Evolutionary conservation across 2,113 vertebrate species (phyloP).

Genomic region (Poicephalus meyeri): DNA sequence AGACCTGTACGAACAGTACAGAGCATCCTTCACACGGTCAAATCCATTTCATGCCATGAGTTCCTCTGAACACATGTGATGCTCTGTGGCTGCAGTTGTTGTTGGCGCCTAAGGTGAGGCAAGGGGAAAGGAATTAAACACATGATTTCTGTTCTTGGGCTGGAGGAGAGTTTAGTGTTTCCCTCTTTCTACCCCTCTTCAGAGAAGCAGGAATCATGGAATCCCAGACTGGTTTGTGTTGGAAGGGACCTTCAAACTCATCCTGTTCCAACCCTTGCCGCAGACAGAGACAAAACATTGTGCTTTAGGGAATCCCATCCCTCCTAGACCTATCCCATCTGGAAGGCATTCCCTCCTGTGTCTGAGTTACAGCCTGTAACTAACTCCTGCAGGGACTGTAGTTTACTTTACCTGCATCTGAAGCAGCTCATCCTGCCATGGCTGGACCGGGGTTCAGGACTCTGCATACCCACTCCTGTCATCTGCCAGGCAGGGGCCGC

Average conservation of each 20-base stretch:
- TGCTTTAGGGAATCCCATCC: neutral
- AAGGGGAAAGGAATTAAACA: neutral
- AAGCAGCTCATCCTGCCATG: neutral
- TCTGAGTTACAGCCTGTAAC: neutral
- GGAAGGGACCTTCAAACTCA: neutral
- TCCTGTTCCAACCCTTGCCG: neutral
- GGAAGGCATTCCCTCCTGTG: neutral
- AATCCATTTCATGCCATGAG: accelerated
- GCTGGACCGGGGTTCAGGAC: neutral
- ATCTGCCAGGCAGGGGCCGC: neutral
- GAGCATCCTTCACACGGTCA: neutral
- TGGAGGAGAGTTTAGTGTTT: neutral
- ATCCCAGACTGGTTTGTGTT: neutral
- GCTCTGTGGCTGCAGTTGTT: neutral
- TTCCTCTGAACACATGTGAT: accelerated
- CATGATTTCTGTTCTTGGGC: neutral
- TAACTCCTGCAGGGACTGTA: neutral
- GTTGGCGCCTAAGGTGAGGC: neutral
- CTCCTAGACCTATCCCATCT: accelerated
- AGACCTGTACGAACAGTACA: accelerated
- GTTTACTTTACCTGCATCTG: accelerated
- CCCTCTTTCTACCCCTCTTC: neutral
- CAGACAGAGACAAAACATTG: neutral
- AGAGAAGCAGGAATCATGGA: neutral
- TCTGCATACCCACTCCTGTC: neutral